Percentiles rank a stretch among this genome's conserved stretches.
Conservation (phyloP, 2,888 invertebrate genomes). For the Pasiphila rectangulata region DNA sequence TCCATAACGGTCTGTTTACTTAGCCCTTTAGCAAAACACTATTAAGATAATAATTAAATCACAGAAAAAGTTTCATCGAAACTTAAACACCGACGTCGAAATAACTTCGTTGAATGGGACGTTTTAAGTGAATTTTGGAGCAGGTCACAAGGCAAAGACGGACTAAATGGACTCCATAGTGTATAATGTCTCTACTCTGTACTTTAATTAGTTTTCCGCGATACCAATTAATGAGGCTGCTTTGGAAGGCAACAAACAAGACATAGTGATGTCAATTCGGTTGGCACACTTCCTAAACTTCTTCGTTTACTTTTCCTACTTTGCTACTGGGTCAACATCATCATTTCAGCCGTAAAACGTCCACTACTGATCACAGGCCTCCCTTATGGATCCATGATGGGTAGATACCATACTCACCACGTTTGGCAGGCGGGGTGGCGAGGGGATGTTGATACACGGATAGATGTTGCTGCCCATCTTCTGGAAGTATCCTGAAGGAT, state of each 20-base stretch:
- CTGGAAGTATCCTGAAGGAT: no score
- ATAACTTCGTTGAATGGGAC: constrained; percentile 27
- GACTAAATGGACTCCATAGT: constrained; percentile 17
- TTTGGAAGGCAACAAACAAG: constrained; percentile 6
- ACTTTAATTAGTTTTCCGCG: constrained; percentile 45
- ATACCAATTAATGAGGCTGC: constrained; percentile 38
- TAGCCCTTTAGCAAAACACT: background rate
- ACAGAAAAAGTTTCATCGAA: constrained; percentile 2
- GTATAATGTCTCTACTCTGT: constrained; percentile 23
- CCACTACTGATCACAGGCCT: no score
- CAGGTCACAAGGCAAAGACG: constrained; percentile 15
- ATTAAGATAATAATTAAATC: constrained; percentile 3
- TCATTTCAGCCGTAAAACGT: no score
- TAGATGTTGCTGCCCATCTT: no score
- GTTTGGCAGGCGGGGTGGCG: no score
- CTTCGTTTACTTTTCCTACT: no score
- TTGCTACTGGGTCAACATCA: no score
- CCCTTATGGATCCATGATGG: no score
- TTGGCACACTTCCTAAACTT: no score
- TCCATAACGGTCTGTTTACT: background rate
- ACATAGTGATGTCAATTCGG: constrained; percentile 9
- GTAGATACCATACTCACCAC: no score
- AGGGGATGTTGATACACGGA: no score
- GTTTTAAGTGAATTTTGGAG: constrained; percentile 31
- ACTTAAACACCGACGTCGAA: constrained; percentile 21